Evolutionary conservation across 2,797 vertebrate species (phyloP), one percentile per base, ranked within the genome.

Genomic region (Microhierax caerulescens): DNA sequence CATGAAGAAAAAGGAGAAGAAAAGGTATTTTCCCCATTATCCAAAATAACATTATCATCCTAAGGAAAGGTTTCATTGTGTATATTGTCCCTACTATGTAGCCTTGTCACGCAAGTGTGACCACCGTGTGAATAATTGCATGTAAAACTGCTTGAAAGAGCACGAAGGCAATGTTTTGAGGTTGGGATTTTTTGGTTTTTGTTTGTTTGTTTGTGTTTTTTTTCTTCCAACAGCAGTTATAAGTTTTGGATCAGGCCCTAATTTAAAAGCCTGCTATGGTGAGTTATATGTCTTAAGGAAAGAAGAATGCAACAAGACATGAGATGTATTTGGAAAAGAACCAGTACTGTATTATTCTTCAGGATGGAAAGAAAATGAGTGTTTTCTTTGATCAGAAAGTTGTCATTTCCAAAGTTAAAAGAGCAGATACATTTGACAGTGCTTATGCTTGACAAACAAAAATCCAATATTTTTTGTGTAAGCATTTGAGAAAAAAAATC

Each of bases 61-160:
- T 72, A 88, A 94, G 96, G 93, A 95, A 92, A 78, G 68, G 10
- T 20, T 68, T 48, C 45, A 77, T 61, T 94, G 72, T 82, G 3
- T 77, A 63, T 57, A 21, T 74, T 87, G 56, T 93, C 30, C 59
- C 51, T 60, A 30, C 64, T 80, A 54, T 22, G 37, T 57, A 77
- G 41, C 36, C 74, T 89, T 95, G 93, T 94, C 94, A 96, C 57
- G 90, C 90, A 92, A 96, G 53, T 85, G 78, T 91, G 74, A 64
- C 60, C 63, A n/a, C 74, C 79, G 43, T 74, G 53, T 92, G 59
- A 88, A 85, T 75, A 92, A 72, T 24, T 67, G 56, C n/a, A 57
- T 15, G 18, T 34, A 70, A 89, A 95, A 96, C 68, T 83, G 45
- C 81, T 83, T 85, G n/a, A 79, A 82, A 93, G 74, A 88, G 27